These are phyloP conservation scores for Darevskia nairensis DNA, from an alignment of 2,797 vertebrate genomes.

Conservation along the genomic window DNA sequence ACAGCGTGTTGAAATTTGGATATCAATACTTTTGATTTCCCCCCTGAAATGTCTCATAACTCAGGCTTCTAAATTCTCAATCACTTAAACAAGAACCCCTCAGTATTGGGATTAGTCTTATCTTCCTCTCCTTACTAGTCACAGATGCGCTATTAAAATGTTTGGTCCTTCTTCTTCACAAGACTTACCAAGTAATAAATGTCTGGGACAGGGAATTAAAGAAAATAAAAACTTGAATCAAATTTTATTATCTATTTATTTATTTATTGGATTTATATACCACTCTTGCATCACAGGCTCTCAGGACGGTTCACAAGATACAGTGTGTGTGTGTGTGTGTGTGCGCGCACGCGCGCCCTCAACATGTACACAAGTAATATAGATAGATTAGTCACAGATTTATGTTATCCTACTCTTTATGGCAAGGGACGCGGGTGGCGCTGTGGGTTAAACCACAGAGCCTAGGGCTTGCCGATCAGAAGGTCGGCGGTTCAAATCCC, in stretches of 20 bases:
- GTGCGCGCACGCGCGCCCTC: no score
- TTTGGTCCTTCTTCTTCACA: slow-evolving; percentile 42
- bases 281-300: no score
- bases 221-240: background rate
- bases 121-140: slow-evolving; percentile 38
- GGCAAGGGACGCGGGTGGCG: no score
- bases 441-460: no score
- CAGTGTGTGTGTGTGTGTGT: no score
- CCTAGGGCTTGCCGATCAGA: no score
- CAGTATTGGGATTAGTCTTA: slow-evolving; percentile 21
- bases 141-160: background rate
- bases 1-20: background rate
- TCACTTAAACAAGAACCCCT: background rate
- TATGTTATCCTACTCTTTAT: background rate
- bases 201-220: slow-evolving; percentile 20
- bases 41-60: background rate
- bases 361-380: slow-evolving; percentile 38
- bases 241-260: no score
- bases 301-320: no score
- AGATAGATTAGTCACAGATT: background rate
- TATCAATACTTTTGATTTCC: background rate
- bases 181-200: slow-evolving; percentile 53
- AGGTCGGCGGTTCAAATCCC: no score
- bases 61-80: background rate
- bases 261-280: no score